Evolutionary conservation across 2,113 vertebrate species (phyloP).

Genomic region (Coryphaenoides rupestris): DNA sequence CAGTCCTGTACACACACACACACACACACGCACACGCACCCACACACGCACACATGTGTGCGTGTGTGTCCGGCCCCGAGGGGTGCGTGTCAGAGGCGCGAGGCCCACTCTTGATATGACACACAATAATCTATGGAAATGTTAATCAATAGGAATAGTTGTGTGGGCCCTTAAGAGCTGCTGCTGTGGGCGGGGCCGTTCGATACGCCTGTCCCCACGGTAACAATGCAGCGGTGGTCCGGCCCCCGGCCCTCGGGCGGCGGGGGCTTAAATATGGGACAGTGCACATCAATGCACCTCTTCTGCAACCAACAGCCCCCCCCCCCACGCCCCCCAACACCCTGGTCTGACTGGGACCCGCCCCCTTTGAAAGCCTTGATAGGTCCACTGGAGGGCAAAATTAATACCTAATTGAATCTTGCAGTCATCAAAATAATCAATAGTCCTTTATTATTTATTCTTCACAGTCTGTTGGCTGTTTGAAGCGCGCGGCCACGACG

Average conservation of each 20-base stretch:
- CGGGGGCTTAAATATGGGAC: slow-evolving; percentile 96
- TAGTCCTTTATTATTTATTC: slow-evolving; percentile 99
- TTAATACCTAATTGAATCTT: slow-evolving; percentile 99
- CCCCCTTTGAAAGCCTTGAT: slow-evolving; percentile 93
- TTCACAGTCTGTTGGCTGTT: slow-evolving; percentile 99
- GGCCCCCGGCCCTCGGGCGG: slow-evolving; percentile 94
- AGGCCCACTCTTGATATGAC: slow-evolving; percentile 93
- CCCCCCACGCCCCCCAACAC: slow-evolving; percentile 86
- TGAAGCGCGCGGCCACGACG: slow-evolving; percentile 78
- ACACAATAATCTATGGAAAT: slow-evolving; percentile 99
- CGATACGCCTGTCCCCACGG: slow-evolving; percentile 91
- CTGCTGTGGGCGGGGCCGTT: slow-evolving; percentile 85
- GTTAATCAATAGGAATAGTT: slow-evolving; percentile 99
- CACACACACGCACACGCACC: no score
- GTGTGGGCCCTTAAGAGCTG: slow-evolving; percentile 91
- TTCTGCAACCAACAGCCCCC: slow-evolving; percentile 91
- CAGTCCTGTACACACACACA: slow-evolving; percentile 48
- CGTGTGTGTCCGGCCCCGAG: slow-evolving; percentile 77
- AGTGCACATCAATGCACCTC: slow-evolving; percentile 88
- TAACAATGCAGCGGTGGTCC: slow-evolving; percentile 99
- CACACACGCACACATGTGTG: slow-evolving; percentile 63
- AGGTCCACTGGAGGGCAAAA: slow-evolving; percentile 99
- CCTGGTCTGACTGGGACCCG: slow-evolving; percentile 82
- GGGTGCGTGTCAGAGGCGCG: slow-evolving; percentile 85
- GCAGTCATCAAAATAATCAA: slow-evolving; percentile 99